phyloP scores from a whole-genome alignment of 2,888 invertebrate genomes.

The Xestia c-nigrum region DNA sequence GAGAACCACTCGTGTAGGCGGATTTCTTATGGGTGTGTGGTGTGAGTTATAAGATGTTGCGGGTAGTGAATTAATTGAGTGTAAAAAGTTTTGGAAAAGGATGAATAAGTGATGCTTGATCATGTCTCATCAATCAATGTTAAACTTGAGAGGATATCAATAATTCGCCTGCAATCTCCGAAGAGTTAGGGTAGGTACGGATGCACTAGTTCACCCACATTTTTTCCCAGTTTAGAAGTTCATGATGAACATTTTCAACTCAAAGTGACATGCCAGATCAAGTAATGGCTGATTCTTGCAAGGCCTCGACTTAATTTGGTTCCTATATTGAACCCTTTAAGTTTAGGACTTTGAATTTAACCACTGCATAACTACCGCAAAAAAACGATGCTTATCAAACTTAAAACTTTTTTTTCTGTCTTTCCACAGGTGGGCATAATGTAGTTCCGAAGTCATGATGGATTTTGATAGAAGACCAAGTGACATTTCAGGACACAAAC shows the following conservation, averaged over 20 bases:
- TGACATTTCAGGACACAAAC: too few relatives aligned
- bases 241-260: not conserved
- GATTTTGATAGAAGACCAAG: too few relatives aligned
- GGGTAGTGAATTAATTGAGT: not conserved
- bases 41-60: slow-evolving; percentile 61
- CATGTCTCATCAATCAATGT: not conserved
- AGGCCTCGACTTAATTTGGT: not conserved
- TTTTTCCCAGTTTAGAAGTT: not conserved
- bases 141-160: not conserved
- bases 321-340: not conserved
- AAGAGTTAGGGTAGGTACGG: not conserved
- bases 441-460: too few relatives aligned
- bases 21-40: slow-evolving; percentile 78
- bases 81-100: not conserved
- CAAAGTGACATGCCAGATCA: not conserved
- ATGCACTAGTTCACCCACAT: not conserved
- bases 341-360: too few relatives aligned
- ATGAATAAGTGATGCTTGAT: not conserved
- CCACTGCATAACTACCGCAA: too few relatives aligned
- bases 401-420: too few relatives aligned
- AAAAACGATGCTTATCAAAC: too few relatives aligned
- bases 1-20: slow-evolving; percentile 87
- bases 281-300: not conserved
- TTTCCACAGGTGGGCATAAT: too few relatives aligned
- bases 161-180: not conserved